Percentiles rank a stretch among this genome's conserved stretches.
phyloP scores from a whole-genome alignment of 1,140 invertebrate genomes.

The Pseudomyrmex dendroicus region DNA sequence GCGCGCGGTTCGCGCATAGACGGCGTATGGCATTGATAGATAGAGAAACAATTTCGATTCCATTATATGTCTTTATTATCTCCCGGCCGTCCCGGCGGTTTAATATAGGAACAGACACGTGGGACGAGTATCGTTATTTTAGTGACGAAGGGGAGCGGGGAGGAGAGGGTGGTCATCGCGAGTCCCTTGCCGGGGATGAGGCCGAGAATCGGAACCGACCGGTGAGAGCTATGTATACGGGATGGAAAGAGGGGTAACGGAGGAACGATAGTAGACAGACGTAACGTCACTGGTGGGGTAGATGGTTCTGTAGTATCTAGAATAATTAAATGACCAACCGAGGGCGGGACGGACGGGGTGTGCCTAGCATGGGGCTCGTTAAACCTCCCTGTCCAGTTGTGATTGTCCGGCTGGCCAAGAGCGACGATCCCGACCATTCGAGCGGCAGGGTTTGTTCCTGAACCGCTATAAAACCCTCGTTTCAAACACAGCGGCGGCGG shows the following conservation, averaged over 20 bases:
- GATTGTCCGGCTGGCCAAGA: constrained; percentile 81
- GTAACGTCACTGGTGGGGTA: constrained; percentile 56
- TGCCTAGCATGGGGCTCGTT: constrained; percentile 83
- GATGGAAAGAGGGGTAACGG: constrained; percentile 48
- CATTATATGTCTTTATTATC: constrained; percentile 85
- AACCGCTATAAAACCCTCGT: constrained; percentile 82
- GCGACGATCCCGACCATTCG: constrained; percentile 76
- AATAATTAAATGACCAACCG: constrained; percentile 86
- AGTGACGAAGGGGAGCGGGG: constrained; percentile 61
- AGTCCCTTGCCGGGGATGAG: constrained; percentile 58
- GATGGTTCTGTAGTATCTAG: constrained; percentile 81
- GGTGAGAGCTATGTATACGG: constrained; percentile 37
- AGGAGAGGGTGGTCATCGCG: constrained; percentile 63
- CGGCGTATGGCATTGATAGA: constrained; percentile 82
- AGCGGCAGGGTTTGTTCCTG: constrained; percentile 78
- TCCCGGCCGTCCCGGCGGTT: constrained; percentile 78
- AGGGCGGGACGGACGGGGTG: constrained; percentile 73
- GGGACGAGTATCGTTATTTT: constrained; percentile 72
- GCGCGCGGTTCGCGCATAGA: constrained; percentile 59
- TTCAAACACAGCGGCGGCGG: constrained; percentile 71
- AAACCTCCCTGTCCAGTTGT: constrained; percentile 85
- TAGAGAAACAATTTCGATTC: constrained; percentile 85
- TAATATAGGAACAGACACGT: constrained; percentile 81
- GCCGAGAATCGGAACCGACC: constrained; percentile 64
- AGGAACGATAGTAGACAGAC: constrained; percentile 46